phyloP scores from a whole-genome alignment of 2,888 invertebrate species.

The Heliothis peltigera region DNA sequence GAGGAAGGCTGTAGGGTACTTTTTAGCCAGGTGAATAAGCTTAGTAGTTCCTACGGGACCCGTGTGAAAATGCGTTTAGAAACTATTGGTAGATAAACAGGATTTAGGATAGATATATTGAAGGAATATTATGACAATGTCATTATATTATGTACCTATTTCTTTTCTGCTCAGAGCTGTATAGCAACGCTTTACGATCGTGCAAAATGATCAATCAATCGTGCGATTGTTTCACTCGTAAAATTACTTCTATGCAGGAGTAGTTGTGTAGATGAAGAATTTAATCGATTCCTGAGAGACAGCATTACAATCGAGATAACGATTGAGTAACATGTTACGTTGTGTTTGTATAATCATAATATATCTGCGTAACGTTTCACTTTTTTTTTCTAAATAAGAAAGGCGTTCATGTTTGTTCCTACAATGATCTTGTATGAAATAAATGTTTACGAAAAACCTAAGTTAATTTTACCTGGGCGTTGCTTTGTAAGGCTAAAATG shows the following conservation, averaged over 20 bases:
- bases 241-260: not conserved
- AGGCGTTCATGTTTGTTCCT: not conserved
- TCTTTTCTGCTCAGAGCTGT: not conserved
- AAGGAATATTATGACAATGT: too few relatives aligned
- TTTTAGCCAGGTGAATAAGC: too few relatives aligned
- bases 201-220: not conserved
- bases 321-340: not conserved
- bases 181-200: not conserved
- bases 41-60: too few relatives aligned
- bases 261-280: not conserved
- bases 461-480: too few relatives aligned
- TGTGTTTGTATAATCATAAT: not conserved
- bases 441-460: too few relatives aligned
- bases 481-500: too few relatives aligned
- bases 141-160: too few relatives aligned
- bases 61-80: too few relatives aligned
- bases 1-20: too few relatives aligned
- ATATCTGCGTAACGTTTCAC: conserved; percentile 2
- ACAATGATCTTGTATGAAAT: too few relatives aligned
- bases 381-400: not conserved
- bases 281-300: conserved; percentile 1
- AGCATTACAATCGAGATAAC: not conserved
- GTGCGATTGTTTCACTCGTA: not conserved
- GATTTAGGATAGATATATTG: too few relatives aligned
- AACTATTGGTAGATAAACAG: too few relatives aligned